phyloP scores from a whole-genome alignment of 2,888 invertebrate species.

The Trachelus iudaicus region DNA sequence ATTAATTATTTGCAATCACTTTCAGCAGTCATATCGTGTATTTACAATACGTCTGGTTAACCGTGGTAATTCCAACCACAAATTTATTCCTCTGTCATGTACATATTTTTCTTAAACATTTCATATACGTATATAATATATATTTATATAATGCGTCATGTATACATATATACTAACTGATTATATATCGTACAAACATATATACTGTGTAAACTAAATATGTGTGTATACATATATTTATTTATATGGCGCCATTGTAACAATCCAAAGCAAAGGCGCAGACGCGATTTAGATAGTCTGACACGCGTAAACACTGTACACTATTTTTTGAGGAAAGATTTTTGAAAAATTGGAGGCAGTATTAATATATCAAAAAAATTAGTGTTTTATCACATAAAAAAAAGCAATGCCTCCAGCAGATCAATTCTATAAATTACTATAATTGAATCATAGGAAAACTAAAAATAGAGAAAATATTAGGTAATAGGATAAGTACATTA shows the following conservation, averaged over 20 bases:
- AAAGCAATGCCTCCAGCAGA: neutral
- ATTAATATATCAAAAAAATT: neutral
- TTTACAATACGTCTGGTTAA: neutral
- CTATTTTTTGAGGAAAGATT: neutral
- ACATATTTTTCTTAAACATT: conserved; percentile 1
- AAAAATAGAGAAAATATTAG: neutral
- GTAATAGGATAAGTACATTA: neutral
- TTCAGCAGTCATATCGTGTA: neutral
- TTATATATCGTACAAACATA: conserved; percentile 31
- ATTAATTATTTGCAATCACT: neutral
- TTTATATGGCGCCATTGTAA: neutral
- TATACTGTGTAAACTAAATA: conserved; percentile 6
- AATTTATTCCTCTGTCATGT: neutral
- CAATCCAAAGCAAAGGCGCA: neutral
- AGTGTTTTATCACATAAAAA: neutral
- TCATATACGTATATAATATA: neutral
- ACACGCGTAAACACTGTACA: neutral
- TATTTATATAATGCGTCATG: neutral
- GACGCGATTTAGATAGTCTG: neutral
- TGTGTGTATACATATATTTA: neutral
- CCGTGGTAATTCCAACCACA: neutral
- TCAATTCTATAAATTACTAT: neutral
- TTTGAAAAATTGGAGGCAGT: neutral
- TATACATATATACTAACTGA: conserved; percentile 9
- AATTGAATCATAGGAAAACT: neutral